These are phyloP conservation scores for Galerucella calmariensis DNA, from an alignment of 2,888 invertebrate species.

Conservation along the genomic window DNA sequence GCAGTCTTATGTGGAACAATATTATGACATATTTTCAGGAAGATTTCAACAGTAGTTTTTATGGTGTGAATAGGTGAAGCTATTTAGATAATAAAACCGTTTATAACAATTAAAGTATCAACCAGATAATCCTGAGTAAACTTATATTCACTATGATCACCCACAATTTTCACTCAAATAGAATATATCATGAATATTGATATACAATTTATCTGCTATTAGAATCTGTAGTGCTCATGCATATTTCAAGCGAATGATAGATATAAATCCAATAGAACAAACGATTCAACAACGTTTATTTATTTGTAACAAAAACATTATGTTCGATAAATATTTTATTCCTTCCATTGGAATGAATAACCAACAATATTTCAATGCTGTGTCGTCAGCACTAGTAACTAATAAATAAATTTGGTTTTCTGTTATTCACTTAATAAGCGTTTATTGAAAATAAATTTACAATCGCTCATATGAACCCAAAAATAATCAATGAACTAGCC, in stretches of 20 bases:
- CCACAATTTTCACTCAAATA: neutral
- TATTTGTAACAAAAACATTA: neutral
- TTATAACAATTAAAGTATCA: too few relatives aligned
- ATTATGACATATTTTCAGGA: neutral
- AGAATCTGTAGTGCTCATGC: neutral
- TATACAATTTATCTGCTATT: neutral
- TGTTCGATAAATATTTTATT: neutral
- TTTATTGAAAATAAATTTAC: too few relatives aligned
- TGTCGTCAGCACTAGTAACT: neutral
- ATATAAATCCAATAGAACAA: neutral
- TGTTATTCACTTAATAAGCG: neutral
- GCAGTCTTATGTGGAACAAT: constrained; percentile 24
- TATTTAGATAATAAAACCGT: too few relatives aligned
- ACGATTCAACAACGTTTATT: neutral
- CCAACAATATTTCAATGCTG: neutral
- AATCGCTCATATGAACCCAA: too few relatives aligned
- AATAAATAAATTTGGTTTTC: neutral
- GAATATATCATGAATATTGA: neutral
- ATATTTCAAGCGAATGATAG: neutral
- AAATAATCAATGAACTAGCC: too few relatives aligned
- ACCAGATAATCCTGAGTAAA: too few relatives aligned
- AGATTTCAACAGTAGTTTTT: neutral
- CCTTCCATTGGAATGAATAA: neutral
- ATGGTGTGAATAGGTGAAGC: too few relatives aligned
- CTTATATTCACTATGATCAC: too few relatives aligned